These are phyloP conservation scores for Rhinopomastus cyanomelas DNA, from an alignment of 2,113 vertebrate species.

Conservation along the genomic window DNA sequence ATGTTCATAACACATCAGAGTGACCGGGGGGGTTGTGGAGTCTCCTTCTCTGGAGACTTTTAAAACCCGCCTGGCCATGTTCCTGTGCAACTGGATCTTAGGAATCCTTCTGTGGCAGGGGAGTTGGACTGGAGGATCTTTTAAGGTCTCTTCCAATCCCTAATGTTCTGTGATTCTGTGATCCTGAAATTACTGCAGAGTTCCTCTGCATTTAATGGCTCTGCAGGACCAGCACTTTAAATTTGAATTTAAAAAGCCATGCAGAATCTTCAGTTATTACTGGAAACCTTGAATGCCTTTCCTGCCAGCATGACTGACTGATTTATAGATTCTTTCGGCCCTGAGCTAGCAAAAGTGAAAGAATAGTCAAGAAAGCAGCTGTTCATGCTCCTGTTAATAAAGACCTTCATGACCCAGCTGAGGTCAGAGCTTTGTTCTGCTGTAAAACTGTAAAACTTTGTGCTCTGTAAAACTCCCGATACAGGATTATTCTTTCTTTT, in stretches of 20 bases:
- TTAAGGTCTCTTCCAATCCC: too few species aligned
- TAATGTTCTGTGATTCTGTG: too few species aligned
- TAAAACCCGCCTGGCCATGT: too few species aligned
- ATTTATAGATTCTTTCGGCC: constrained; percentile 47
- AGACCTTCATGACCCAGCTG: constrained; percentile 46
- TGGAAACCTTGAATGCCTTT: constrained; percentile 20
- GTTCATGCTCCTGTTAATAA: constrained; percentile 36
- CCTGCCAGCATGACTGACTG: constrained; percentile 14
- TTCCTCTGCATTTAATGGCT: neutral
- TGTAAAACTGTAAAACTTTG: too few species aligned
- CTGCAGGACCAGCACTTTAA: neutral
- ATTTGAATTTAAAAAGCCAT: neutral
- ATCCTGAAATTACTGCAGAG: neutral
- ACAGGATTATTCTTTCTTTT: constrained; percentile 37
- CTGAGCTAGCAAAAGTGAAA: constrained; percentile 28
- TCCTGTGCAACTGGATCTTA: too few species aligned
- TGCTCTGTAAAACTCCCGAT: constrained; percentile 23
- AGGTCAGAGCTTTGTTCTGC: constrained; percentile 36
- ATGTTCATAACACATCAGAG: too few species aligned
- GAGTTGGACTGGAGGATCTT: too few species aligned
- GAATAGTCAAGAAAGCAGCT: constrained; percentile 44
- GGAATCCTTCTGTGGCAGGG: too few species aligned
- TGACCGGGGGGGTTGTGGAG: too few species aligned
- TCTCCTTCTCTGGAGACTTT: too few species aligned
- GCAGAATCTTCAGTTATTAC: constrained; percentile 8